A percentile compares a stretch with the other conserved stretches of the same genome.
Evolutionary conservation across 53 echinoderm and acorn worm genomes (phyloP).

Genomic region (Luidia sarsii): DNA sequence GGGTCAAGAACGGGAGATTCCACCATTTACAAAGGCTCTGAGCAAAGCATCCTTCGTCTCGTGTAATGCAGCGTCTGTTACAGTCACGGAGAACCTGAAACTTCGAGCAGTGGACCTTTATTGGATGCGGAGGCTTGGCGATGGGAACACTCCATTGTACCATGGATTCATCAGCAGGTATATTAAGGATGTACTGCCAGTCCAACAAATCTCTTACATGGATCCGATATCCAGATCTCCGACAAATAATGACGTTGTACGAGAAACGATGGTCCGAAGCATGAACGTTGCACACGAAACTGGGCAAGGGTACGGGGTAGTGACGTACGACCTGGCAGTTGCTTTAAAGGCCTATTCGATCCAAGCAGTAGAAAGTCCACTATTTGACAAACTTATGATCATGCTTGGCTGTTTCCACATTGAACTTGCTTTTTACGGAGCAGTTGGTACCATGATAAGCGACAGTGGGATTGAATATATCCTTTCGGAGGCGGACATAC

Average conservation of each 20-base stretch:
- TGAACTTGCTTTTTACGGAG: slow-evolving; percentile 61
- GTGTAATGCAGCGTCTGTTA: slow-evolving; percentile 1
- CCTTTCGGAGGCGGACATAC: slow-evolving; percentile 59
- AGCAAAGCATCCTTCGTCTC: slow-evolving; percentile 44
- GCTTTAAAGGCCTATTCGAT: slow-evolving; percentile 66
- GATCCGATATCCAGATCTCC: slow-evolving; percentile 70
- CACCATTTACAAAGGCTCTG: slow-evolving; percentile 54
- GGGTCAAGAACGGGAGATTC: slow-evolving; percentile 52
- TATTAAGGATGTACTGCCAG: slow-evolving; percentile 58
- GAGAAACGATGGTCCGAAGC: slow-evolving; percentile 71
- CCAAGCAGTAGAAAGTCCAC: slow-evolving; percentile 49
- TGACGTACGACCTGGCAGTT: slow-evolving; percentile 71
- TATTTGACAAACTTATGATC: slow-evolving; percentile 65
- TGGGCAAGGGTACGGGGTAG: slow-evolving; percentile 38
- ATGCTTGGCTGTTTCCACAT: slow-evolving; percentile 79
- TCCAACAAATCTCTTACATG: slow-evolving; percentile 74
- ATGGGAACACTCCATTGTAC: slow-evolving; percentile 56
- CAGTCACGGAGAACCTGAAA: not conserved
- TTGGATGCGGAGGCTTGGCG: slow-evolving; percentile 58
- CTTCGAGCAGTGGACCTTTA: slow-evolving; percentile 59
- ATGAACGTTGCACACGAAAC: slow-evolving; percentile 63
- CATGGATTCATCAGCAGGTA: slow-evolving; percentile 60
- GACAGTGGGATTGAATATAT: slow-evolving; percentile 31
- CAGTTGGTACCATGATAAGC: slow-evolving; percentile 33
- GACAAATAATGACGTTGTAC: slow-evolving; percentile 76